These are phyloP conservation scores for Platycercus adscitus DNA, from an alignment of 2,113 vertebrate species.

Conservation along the genomic window DNA sequence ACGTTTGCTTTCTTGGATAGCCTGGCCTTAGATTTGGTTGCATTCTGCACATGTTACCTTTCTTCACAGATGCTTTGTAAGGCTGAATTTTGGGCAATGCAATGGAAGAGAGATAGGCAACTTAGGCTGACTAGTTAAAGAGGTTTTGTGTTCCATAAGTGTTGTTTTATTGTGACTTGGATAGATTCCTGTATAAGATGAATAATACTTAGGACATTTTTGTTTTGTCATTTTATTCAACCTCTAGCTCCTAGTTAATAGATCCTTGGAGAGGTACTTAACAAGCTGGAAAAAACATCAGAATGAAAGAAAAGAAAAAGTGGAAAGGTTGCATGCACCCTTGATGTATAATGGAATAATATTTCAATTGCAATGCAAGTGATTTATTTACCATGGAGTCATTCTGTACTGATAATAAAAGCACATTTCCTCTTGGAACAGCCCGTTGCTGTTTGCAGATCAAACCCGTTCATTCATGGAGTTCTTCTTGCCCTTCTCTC, in stretches of 20 bases:
- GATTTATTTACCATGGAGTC: slow-evolving; percentile 19
- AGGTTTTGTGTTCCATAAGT: neutral
- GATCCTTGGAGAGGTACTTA: neutral
- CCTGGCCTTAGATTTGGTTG: neutral
- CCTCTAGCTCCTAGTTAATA: neutral
- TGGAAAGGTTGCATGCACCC: neutral
- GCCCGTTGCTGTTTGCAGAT: neutral
- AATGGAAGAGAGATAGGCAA: neutral
- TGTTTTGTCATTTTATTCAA: neutral
- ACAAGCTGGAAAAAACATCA: neutral
- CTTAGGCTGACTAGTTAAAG: neutral
- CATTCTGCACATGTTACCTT: neutral
- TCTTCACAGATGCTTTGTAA: neutral
- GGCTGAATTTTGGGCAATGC: neutral
- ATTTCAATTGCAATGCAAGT: slow-evolving; percentile 21
- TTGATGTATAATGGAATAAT: neutral
- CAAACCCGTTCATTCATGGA: slow-evolving; percentile 24
- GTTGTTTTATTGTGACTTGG: neutral
- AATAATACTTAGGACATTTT: neutral
- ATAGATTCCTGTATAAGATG: neutral
- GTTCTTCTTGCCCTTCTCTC: neutral
- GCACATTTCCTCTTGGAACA: slow-evolving; percentile 47
- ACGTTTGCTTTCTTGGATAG: neutral
- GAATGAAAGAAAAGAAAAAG: neutral
- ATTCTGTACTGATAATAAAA: slow-evolving; percentile 37